Percentiles rank a stretch among this genome's conserved stretches.
Evolutionary conservation across 37 sponge, comb jelly and placozoan species (phyloP).

Genomic region (Halisarca cf. caerulea): DNA sequence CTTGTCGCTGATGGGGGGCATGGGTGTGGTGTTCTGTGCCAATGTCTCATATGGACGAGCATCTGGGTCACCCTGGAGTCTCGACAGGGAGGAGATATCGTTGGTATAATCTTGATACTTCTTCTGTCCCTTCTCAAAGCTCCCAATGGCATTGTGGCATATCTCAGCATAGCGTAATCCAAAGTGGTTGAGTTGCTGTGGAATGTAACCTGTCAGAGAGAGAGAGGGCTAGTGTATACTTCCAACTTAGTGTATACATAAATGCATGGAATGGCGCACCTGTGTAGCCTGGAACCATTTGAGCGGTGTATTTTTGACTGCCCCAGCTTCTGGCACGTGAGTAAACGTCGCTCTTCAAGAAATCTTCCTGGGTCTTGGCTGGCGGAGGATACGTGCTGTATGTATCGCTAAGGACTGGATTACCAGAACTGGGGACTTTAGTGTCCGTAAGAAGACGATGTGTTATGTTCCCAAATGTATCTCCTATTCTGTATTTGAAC

Average conservation of each 20-base stretch:
- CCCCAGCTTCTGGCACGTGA: constrained; percentile 66
- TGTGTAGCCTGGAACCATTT: constrained; percentile 97
- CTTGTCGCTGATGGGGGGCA: constrained; percentile 47
- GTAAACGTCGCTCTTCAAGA: constrained; percentile 31
- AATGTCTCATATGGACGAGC: background rate
- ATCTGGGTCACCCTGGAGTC: constrained; percentile 35
- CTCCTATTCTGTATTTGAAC: constrained; percentile 90
- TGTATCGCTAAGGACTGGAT: constrained; percentile 79
- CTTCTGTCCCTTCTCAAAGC: constrained; percentile 82
- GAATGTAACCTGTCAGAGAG: constrained; percentile 77
- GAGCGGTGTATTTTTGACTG: constrained; percentile 72
- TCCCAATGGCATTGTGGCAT: constrained; percentile 77
- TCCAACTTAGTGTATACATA: background rate
- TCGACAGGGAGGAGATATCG: constrained; percentile 40
- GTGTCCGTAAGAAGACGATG: constrained; percentile 85
- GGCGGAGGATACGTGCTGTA: constrained; percentile 19
- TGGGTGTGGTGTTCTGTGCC: constrained; percentile 64
- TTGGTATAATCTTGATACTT: constrained; percentile 29
- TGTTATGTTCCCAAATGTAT: constrained; percentile 84
- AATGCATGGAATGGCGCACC: constrained; percentile 31
- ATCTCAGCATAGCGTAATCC: constrained; percentile 91
- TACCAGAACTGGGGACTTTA: constrained; percentile 75
- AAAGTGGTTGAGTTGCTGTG: constrained; percentile 83
- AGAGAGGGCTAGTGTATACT: no score
- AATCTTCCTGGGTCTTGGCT: constrained; percentile 20